Base-by-base conservation (phyloP, 2,797 vertebrate species). In the Botia kubotai region DNA sequence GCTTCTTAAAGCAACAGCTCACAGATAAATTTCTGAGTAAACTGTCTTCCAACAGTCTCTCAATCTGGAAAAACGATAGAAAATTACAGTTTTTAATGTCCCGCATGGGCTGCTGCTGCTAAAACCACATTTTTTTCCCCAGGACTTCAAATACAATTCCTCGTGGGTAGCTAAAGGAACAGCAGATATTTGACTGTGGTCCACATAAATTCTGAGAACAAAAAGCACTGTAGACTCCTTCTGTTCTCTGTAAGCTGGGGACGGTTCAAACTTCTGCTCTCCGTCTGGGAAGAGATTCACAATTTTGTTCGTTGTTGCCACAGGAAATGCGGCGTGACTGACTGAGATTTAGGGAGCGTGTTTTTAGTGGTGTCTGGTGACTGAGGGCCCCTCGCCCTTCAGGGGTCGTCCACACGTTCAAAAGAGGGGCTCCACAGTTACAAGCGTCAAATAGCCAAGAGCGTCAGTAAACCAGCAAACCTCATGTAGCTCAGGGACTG, bases 291-390 rank as follows among this genome's bases (percentile, higher is more conserved):
- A 46, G 43, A 46, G 43, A 46, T 66, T 36, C 74, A 43, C 72
- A 39, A 67, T 66, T 57, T 73, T 75, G 53, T 63, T 57, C 55
- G 63, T n/a, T 50, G 46, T 62, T 78, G 65, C 36, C 26, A 2
- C 57, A 69, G 60, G 55, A 83, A 73, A 68, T 70, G 60, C 62
- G 3, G 52, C 48, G 0, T 23, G 70, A 76, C 80, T 65, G 78
- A 48, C 66, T 53, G 46, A 58, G 77, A 77, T 82, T 79, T 29
- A 13, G 65, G 4, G 43, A 39, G 71, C 67, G 55, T 71, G 65
- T 75, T 81, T 33, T 63, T 58, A 53, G 52, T 79, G 67, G 66
- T 68, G 39, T 76, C 75, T 43, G 36, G 80, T 71, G 62, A 43
- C 68, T 1, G 17, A 50, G 43, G 55, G 63, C 46, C 39, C 21